Evolutionary conservation across 2,797 vertebrate species (phyloP), one percentile per base, ranked within the genome.

Genomic region (Myotis myotis): DNA sequence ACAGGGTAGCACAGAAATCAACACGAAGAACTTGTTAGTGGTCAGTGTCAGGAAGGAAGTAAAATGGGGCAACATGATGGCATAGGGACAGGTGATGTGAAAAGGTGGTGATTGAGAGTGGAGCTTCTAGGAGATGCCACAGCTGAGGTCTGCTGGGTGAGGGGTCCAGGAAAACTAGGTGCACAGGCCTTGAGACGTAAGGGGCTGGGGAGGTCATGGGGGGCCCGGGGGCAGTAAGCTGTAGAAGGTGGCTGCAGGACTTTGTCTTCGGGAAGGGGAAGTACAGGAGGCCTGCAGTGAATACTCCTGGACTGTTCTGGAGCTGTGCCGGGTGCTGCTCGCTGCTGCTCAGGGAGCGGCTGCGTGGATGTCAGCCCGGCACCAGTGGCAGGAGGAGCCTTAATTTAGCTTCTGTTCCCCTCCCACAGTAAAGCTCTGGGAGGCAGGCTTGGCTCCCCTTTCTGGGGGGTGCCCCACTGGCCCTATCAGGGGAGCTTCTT

Each of bases 321-420:
- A 30, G n/a, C 30, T 22, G 44, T 49, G 25, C 30, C 75, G 72
- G 47, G 47, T 71, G 81, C 53, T 89, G 47, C 49, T 66, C 0
- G 2, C 75, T 74, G 64, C 79, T 90, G 36, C 51, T 47, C 38
- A 57, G 85, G 68, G 60, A 53, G 53, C 4, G 10, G 10, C 41
- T 70, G 33, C 2, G 23, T 81, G 75, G 75, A 51, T 70, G 33
- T 83, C 76, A 82, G 5, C 82, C 38, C 6, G 20, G 71, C 55
- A 62, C 41, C 0, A 1, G 36, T 22, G 60, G 85, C 91, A 83
- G 78, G 51, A 85, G 78, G 74, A 85, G n/a, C 47, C 49, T 53
- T 76, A 49, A 64, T 87, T 89, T 72, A 96, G 92, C 87, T 49
- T 68, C 47, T 44, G 6, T 72, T 95, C 9, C 12, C 22, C 30